Evolutionary conservation across 2,888 invertebrate species (phyloP).

Genomic region (Metacarcinus magister): DNA sequence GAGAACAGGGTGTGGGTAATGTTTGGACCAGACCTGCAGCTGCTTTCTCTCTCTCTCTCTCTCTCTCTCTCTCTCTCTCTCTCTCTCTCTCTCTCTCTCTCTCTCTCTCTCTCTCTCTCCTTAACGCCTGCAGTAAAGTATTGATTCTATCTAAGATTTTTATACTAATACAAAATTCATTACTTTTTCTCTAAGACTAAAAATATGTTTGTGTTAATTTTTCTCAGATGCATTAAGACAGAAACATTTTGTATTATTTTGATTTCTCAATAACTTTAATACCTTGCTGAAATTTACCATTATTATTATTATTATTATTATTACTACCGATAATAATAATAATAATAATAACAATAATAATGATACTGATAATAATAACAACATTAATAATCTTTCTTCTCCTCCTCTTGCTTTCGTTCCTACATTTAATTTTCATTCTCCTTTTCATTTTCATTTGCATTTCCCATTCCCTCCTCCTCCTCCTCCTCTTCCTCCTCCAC

Average conservation of each 20-base stretch:
- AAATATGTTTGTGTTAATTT: not conserved
- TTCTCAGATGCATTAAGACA: not conserved
- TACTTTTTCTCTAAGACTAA: not conserved
- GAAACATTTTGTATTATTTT: too few relatives aligned
- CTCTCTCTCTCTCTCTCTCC: not conserved
- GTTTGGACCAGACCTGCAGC: not conserved
- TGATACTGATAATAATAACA: too few relatives aligned
- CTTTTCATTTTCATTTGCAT: not conserved
- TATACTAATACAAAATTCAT: not conserved
- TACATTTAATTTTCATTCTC: too few relatives aligned
- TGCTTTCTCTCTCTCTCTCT: not conserved
- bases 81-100: conserved; percentile 15
- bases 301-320: too few relatives aligned
- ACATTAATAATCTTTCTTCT: too few relatives aligned
- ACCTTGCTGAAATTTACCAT: too few relatives aligned
- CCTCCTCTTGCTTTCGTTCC: too few relatives aligned
- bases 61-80: not conserved
- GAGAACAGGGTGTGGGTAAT: too few relatives aligned
- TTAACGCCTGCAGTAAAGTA: not conserved
- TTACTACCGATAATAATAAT: too few relatives aligned
- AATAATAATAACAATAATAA: too few relatives aligned
- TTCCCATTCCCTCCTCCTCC: not conserved
- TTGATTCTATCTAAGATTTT: not conserved
- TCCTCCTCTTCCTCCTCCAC: not conserved
- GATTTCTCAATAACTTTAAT: too few relatives aligned